Evolutionary conservation across 2,888 invertebrate species (phyloP), one percentile per base, ranked within the genome.

Genomic region (Cantharis lateralis): DNA sequence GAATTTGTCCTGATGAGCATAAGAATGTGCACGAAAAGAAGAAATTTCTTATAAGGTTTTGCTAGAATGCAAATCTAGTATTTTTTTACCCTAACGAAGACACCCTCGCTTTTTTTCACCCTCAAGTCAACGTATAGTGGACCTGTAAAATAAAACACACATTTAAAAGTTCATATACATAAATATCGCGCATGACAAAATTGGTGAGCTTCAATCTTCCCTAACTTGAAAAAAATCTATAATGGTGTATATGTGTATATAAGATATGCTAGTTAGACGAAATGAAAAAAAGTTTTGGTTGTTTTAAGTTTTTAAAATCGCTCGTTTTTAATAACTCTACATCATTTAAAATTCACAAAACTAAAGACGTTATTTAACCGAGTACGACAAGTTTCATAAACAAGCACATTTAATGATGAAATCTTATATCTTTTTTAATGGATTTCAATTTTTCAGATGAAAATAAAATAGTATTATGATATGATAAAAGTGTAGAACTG

Each of bases 21-120:
- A 78, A 75, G 69, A 71, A 75, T 73, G 75, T 68, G 71, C 78
- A 62, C 61, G 24, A 63, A 62, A 20, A 20, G 68, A 77, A 72
- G 74, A 76, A 76, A 84, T 85, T 86, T 87, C 85, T 84, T 84
- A 83, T 83, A 81, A 84, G 85, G 83, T 84, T 85, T 86, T 24
- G 18, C 83, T 82, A 87, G 87, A 88, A 88, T 88, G 88, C 88
- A 88, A 88, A 88, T 88, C 87, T 87, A 86, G 87, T 87, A 86
- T 88, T 88, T 88, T 87, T 87, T 87, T 87, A 86, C 87, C 88
- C 87, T 87, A 88, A 87, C 88, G 87, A 88, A 87, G 87, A 85
- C 86, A 88, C 88, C 88, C 88, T 88, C 87, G 87, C 87, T 87
- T 87, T 87, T 87, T 87, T 88, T 87, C 87, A 86, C 87, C 88